Evolutionary conservation across 1,140 invertebrate species (phyloP).

Genomic region (Cydia amplana): DNA sequence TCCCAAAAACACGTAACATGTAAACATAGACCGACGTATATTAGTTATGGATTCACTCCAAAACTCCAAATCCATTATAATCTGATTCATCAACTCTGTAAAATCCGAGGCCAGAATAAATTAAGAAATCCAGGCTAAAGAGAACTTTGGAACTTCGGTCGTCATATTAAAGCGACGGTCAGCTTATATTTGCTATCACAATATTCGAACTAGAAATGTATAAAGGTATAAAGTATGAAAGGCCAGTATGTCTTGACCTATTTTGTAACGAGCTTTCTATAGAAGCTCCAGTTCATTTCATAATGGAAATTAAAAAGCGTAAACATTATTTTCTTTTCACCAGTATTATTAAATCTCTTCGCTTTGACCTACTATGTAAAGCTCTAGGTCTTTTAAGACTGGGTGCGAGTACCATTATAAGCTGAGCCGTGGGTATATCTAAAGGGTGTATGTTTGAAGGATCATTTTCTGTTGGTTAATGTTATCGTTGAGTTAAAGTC

Average conservation of each 20-base stretch:
- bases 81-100: not conserved
- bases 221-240: not conserved
- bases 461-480: conserved; percentile 34
- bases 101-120: not conserved
- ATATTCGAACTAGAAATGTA: not conserved
- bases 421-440: conserved; percentile 36
- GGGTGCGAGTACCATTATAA: not conserved
- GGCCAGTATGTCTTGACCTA: not conserved
- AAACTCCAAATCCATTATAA: conserved; percentile 10
- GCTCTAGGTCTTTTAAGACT: not conserved
- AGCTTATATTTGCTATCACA: not conserved
- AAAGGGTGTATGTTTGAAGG: conserved; percentile 41
- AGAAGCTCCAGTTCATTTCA: not conserved
- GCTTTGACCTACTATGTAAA: not conserved
- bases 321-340: not conserved
- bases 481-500: conserved; percentile 56
- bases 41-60: not conserved
- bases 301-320: not conserved
- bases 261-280: not conserved
- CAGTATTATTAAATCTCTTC: not conserved
- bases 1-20: not conserved
- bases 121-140: not conserved
- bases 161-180: not conserved
- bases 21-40: not conserved
- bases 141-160: not conserved